Conservation (phyloP, 2,113 vertebrate genomes). For the Oncorhynchus gorbuscha region DNA sequence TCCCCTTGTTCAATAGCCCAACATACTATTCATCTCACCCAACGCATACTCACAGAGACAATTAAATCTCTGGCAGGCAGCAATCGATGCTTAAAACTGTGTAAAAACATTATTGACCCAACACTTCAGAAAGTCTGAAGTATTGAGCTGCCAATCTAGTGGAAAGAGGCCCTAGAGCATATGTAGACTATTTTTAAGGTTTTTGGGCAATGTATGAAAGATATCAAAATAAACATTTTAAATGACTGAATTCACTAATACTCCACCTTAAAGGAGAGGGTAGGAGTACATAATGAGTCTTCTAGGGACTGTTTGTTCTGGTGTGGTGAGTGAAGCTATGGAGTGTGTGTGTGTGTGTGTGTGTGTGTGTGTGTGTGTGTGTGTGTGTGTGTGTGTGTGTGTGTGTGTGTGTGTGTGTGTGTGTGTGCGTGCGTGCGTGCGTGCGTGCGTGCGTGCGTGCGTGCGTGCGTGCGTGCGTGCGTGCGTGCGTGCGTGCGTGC, state of each 20-base stretch:
- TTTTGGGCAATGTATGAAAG: neutral
- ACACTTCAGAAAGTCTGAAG: slow-evolving; percentile 2
- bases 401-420: neutral
- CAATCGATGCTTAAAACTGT: slow-evolving; percentile 44
- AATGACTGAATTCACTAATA: neutral
- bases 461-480: neutral
- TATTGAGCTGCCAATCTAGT: slow-evolving; percentile 15
- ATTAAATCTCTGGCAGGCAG: slow-evolving; percentile 38
- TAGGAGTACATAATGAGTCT: neutral
- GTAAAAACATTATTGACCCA: slow-evolving; percentile 39
- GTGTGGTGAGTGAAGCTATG: slow-evolving; percentile 11
- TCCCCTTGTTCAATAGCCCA: slow-evolving; percentile 18
- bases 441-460: neutral
- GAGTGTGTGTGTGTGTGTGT: slow-evolving; percentile 2
- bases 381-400: neutral
- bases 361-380: neutral
- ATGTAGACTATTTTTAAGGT: neutral
- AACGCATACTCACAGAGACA: slow-evolving; percentile 29
- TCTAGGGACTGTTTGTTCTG: slow-evolving; percentile 19
- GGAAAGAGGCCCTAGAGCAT: neutral
- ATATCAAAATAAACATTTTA: neutral
- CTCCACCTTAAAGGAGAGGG: neutral
- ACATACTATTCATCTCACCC: slow-evolving; percentile 9
- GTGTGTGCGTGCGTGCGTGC: neutral
- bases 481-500: neutral